phyloP scores from a whole-genome alignment of 2,797 vertebrate genomes.

The Dendrocincla fuliginosa region DNA sequence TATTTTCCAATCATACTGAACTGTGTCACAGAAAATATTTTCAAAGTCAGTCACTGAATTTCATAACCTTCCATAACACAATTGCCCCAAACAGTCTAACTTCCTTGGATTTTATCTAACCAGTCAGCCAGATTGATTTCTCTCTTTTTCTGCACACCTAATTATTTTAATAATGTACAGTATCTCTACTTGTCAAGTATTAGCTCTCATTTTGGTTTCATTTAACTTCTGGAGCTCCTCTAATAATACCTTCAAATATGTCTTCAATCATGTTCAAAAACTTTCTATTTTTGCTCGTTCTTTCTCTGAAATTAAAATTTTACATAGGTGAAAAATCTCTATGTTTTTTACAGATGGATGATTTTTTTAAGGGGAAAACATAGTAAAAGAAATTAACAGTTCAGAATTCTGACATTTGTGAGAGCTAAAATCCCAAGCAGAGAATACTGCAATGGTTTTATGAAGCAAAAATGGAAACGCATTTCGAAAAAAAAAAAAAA shows the following conservation, averaged over 20 bases:
- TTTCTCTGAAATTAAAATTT: conserved; percentile 48
- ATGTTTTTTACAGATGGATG: not conserved
- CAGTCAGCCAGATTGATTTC: not conserved
- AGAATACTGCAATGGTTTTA: not conserved
- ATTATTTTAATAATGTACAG: conserved; percentile 44
- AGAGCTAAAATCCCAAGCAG: not conserved
- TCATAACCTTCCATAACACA: not conserved
- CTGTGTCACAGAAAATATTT: not conserved
- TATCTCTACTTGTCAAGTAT: conserved; percentile 3
- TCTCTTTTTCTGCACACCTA: conserved; percentile 6
- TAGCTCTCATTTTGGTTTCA: conserved; percentile 39
- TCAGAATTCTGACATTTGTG: not conserved
- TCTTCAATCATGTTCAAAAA: conserved; percentile 50
- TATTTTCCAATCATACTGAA: not conserved
- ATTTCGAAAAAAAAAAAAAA: not conserved
- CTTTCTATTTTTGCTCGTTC: conserved; percentile 28
- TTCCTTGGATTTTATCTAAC: not conserved
- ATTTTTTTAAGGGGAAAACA: not conserved
- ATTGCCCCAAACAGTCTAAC: not conserved
- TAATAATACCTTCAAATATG: conserved; percentile 38
- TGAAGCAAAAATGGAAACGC: not conserved
- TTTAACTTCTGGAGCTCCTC: conserved; percentile 34
- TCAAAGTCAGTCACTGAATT: not conserved
- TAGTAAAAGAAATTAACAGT: not conserved
- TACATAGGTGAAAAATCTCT: conserved; percentile 17